phyloP scores from a whole-genome alignment of 2,888 invertebrate species.

The Melinaea marsaeus region DNA sequence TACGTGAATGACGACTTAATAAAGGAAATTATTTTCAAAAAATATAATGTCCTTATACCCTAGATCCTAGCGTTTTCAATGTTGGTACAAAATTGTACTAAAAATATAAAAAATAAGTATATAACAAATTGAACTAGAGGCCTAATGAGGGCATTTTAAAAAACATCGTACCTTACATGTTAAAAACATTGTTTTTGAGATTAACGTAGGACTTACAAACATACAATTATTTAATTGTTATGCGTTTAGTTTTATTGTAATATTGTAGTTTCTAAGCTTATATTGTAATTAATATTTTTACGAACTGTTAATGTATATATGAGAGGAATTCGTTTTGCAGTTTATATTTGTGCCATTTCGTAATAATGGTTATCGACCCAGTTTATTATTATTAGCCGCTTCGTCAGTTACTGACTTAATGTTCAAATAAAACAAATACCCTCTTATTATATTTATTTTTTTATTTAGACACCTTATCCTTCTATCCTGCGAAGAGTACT shows the following conservation, averaged over 20 bases:
- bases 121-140: slow-evolving; percentile 2
- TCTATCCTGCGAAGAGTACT: neutral
- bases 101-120: neutral
- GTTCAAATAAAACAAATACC: slow-evolving; percentile 46
- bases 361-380: slow-evolving; percentile 14
- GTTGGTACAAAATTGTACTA: too few species aligned
- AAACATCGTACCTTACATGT: neutral
- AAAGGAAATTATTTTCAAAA: neutral
- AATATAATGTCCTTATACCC: too few species aligned
- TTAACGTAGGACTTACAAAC: slow-evolving; percentile 34
- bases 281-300: slow-evolving; percentile 61
- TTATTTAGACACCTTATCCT: slow-evolving; percentile 9
- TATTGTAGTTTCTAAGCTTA: slow-evolving; percentile 3
- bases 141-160: slow-evolving; percentile 13
- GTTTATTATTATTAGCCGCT: slow-evolving; percentile 2
- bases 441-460: slow-evolving; percentile 36
- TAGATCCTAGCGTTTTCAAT: too few species aligned
- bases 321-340: slow-evolving; percentile 29
- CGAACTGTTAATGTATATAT: slow-evolving; percentile 53
- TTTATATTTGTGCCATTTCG: slow-evolving; percentile 41
- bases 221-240: slow-evolving; percentile 17
- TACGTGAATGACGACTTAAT: neutral
- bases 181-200: slow-evolving; percentile 34
- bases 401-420: neutral
- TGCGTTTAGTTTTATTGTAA: slow-evolving; percentile 26